Evolutionary conservation across 2,797 vertebrate genomes (phyloP), one percentile per base, ranked within the genome.

Genomic region (Esox lucius): DNA sequence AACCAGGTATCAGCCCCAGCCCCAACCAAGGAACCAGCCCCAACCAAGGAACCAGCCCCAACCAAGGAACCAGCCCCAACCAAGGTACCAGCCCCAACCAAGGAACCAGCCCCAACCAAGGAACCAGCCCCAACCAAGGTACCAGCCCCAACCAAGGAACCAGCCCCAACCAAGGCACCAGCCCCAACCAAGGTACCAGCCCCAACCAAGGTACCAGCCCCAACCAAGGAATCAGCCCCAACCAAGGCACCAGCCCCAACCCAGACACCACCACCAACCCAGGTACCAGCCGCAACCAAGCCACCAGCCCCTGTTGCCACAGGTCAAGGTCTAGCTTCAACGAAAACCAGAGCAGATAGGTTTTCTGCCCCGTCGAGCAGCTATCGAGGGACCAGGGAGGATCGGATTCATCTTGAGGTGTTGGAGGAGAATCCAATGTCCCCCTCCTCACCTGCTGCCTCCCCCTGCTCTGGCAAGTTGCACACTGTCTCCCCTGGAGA

Each of bases 401-500:
- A 95, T 68, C 91, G 81, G 72, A 84, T 90, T 64, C 92, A 91
- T 56, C 80, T 95, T 72, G 95, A 96, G 76, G 93, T 92, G 12
- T 91, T 95, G 64, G 94, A 96, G 70, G 95, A 96, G 83, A 91
- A 91, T 35, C 95, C 93, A 35, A 87, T 84, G 0, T 90, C 90
- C 0, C 90, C 93, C 6, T 92, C 92, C 6, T 90, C 92, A 2
- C 87, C 85, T 0, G 79, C 84, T 0, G 79, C 85, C 35, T 91
- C 90, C 0, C 89, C 90, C 19, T 86, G 72, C 71, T 84, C 87
- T 0, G 76, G 81, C 81, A 94, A 93, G 70, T 91, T 92, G 3
- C 93, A 94, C 19, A 87, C 91, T 0, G 67, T 88, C 77, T 94
- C 93, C 46, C 90, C 94, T 0, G 89, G 89, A 0, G 94, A 94